These are phyloP conservation scores for Chorisops tibialis DNA, from an alignment of 2,888 invertebrate genomes.

Conservation along the genomic window DNA sequence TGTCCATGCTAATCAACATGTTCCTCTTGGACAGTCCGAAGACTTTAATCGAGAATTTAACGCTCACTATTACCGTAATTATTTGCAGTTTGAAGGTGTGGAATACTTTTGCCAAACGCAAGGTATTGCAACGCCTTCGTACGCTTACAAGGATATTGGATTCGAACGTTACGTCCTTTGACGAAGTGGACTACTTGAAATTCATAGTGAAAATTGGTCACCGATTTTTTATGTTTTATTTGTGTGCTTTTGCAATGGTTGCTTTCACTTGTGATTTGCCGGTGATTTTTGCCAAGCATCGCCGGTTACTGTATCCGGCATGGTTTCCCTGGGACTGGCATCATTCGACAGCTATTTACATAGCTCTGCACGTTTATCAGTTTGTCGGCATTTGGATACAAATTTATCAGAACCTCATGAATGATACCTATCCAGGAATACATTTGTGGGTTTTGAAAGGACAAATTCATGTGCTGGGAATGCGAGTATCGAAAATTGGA, in stretches of 20 bases:
- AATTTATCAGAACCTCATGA: constrained; percentile 13
- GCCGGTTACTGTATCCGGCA: constrained; percentile 12
- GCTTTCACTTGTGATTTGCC: background rate
- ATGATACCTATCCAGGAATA: constrained; percentile 12
- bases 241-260: constrained; percentile 36
- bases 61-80: constrained; percentile 44
- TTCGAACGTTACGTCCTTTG: constrained; percentile 28
- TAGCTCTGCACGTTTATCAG: constrained; percentile 6
- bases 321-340: constrained; percentile 27
- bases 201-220: constrained; percentile 37
- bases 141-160: constrained; percentile 39
- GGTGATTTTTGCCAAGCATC: background rate
- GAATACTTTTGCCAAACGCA: constrained; percentile 43
- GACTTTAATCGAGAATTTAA: constrained; percentile 44
- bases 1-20: constrained; percentile 42
- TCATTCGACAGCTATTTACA: background rate
- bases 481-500: constrained; percentile 10
- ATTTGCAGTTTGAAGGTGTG: constrained; percentile 44
- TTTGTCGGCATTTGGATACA: constrained; percentile 15
- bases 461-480: constrained; percentile 5
- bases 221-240: constrained; percentile 40
- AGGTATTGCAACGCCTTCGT: constrained; percentile 38
- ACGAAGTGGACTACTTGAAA: constrained; percentile 37
- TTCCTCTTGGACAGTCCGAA: constrained; percentile 38
- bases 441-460: constrained; percentile 11